Conservation (phyloP, 2,797 vertebrate genomes). For the Monodelphis domestica region DNA sequence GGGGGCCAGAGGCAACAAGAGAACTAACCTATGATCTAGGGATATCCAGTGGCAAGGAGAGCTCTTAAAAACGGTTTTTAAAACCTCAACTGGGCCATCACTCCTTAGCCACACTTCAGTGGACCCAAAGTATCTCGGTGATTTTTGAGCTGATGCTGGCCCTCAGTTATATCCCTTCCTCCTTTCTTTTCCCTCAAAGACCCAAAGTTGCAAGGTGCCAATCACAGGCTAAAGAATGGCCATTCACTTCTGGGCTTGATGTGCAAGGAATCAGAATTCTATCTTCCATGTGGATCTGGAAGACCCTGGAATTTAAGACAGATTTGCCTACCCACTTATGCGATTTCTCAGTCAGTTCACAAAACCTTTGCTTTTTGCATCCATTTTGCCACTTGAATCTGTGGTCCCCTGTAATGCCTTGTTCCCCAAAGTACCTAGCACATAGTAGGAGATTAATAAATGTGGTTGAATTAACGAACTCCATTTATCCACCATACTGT, state of each 20-base stretch:
- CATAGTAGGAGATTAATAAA: background rate
- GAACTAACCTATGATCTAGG: background rate
- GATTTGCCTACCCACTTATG: background rate
- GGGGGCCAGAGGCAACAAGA: background rate
- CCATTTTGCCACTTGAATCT: background rate
- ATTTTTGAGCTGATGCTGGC: background rate
- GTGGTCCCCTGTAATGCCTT: background rate
- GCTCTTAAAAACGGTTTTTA: background rate
- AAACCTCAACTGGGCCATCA: background rate
- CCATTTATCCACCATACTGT: background rate
- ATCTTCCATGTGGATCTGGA: background rate
- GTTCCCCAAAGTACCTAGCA: background rate
- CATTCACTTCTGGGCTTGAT: background rate
- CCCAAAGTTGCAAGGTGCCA: background rate
- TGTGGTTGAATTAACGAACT: background rate
- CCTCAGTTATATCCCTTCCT: background rate
- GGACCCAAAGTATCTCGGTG: background rate
- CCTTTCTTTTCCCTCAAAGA: background rate
- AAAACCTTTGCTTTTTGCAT: background rate
- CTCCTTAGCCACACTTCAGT: background rate
- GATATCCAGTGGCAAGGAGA: background rate
- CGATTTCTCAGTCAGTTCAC: background rate
- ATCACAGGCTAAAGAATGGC: background rate
- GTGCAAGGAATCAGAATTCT: background rate
- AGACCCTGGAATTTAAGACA: background rate